Evolutionary conservation across 2,888 invertebrate genomes (phyloP).

Genomic region (Girardia tigrina): DNA sequence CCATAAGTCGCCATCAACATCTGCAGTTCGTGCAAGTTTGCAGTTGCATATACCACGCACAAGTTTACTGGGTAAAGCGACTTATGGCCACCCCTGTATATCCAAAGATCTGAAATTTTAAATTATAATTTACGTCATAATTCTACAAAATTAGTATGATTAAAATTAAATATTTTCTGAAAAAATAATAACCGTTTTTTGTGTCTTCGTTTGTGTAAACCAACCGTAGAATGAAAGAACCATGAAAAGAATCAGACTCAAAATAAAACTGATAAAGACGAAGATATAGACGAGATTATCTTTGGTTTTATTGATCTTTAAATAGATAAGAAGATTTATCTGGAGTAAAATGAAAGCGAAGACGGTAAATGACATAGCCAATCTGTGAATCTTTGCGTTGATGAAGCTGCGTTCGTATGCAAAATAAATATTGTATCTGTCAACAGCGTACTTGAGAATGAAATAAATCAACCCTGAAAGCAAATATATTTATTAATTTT

Average conservation of each 20-base stretch:
- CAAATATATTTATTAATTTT: too few relatives aligned
- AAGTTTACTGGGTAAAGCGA: too few relatives aligned
- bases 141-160: too few relatives aligned
- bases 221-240: neutral
- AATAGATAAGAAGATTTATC: neutral
- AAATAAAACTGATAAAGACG: neutral
- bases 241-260: neutral
- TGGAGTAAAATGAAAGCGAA: constrained; percentile 8
- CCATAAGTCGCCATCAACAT: too few relatives aligned
- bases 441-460: constrained; percentile 74
- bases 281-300: constrained; percentile 1
- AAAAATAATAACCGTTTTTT: constrained; percentile 2
- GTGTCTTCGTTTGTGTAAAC: neutral
- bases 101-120: too few relatives aligned
- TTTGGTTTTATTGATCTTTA: neutral
- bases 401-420: constrained; percentile 77
- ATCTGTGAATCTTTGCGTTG: constrained; percentile 63
- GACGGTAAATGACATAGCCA: constrained; percentile 25
- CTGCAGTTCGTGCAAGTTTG: too few relatives aligned
- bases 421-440: constrained; percentile 84
- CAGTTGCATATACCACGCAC: too few relatives aligned
- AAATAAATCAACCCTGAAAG: constrained; percentile 63
- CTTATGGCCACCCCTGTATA: too few relatives aligned
- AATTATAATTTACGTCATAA: too few relatives aligned
- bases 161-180: too few relatives aligned